Base-by-base conservation (phyloP, 2,888 invertebrate genomes). In the Desoria tigrina region DNA sequence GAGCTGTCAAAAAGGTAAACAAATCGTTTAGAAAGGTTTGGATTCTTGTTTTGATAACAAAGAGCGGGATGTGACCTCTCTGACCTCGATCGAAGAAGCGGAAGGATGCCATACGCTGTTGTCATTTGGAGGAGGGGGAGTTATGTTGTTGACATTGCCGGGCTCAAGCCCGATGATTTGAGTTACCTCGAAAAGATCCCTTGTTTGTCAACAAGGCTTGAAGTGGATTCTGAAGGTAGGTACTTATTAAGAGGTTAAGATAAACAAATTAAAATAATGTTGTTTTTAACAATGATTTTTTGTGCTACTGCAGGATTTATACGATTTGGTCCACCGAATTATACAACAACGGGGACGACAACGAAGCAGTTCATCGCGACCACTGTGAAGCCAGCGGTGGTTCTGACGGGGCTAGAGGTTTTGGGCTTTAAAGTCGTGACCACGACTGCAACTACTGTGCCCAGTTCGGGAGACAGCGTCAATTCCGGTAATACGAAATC, bases 341-440 rank as follows among this genome's bases (percentile, higher is more conserved):
- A n/a, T n/a, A n/a, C n/a, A n/a, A n/a, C n/a, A 32, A 32, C 67
- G 9, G 53, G 63, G 18, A 54, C 18, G 16, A 39, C 59, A 24
- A 62, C 56, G 51, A 61, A 62, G 28, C 73, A 73, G 21, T 70
- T 26, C 32, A 57, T 65, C n/a, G 72, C 74, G 23, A 72, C 74
- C 32, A 57, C 66, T 21, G 72, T 76, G 23, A 72, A 76, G 53
- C 74, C 74, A n/a, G 74, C 74, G 2, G 90, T 90, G 69, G 89
- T 92, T 78, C 83, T 92, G 77, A 90, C 90, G 74, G 92, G 92
- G 67, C 83, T 92, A 76, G 92, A 93, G 84, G 90, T 92, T 66
- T 84, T 93, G 76, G 92, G 92, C 57, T 93, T 92, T 81, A 89
- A 90, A 82, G 91, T 92, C 62, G 90, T 92, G 57, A 90, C 92